Evolutionary conservation across 2,113 vertebrate genomes (phyloP).

Genomic region (Malaclemys terrapin): DNA sequence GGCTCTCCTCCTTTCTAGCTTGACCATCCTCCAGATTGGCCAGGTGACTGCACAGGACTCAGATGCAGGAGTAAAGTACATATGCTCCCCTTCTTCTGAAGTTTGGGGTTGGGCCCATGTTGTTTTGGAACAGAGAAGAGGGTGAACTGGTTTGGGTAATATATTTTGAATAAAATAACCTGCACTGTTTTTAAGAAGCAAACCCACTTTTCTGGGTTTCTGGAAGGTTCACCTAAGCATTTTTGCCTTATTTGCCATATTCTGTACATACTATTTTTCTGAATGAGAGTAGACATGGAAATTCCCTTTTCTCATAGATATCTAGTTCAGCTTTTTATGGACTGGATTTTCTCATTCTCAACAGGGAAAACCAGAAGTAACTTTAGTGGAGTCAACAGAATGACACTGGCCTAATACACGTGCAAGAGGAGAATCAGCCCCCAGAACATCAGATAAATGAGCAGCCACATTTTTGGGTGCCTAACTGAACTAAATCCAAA

Average conservation of each 20-base stretch:
- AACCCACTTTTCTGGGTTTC: not conserved
- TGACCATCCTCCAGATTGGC: not conserved
- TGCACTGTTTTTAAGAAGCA: not conserved
- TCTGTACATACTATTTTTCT: not conserved
- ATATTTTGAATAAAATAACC: not conserved
- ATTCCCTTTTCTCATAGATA: slow-evolving; percentile 27
- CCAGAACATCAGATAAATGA: slow-evolving; percentile 55
- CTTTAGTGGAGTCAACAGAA: slow-evolving; percentile 62
- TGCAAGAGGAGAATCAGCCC: slow-evolving; percentile 40
- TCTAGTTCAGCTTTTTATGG: slow-evolving; percentile 48
- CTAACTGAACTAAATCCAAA: slow-evolving; percentile 59
- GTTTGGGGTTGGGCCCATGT: not conserved
- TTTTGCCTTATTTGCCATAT: not conserved
- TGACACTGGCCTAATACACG: slow-evolving; percentile 52
- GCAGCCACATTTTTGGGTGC: slow-evolving; percentile 28
- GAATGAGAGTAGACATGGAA: not conserved
- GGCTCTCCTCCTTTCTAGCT: not conserved
- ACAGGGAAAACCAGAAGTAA: slow-evolving; percentile 42
- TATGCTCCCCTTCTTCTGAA: not conserved
- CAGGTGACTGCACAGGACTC: not conserved
- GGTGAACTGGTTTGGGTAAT: not conserved
- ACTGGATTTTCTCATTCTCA: slow-evolving; percentile 51
- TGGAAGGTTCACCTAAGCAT: not conserved
- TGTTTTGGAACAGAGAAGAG: not conserved
- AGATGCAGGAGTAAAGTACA: not conserved